phyloP scores from a whole-genome alignment of 2,797 vertebrate species.

The Vultur gryphus region DNA sequence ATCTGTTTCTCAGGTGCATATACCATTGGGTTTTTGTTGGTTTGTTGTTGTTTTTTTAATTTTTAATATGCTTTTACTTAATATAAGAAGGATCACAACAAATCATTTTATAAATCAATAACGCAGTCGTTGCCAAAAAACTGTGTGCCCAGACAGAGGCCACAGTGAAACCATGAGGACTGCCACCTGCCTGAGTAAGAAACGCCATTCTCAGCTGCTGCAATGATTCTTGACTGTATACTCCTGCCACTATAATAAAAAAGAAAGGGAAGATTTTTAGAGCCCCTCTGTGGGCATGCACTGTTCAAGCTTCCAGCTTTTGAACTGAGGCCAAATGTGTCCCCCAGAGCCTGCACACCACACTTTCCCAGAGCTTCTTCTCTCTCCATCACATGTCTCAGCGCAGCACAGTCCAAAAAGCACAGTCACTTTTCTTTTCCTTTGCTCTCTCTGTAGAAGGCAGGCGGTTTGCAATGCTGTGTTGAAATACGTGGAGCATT shows the following conservation, averaged over 20 bases:
- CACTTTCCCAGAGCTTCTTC: background rate
- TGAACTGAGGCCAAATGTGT: background rate
- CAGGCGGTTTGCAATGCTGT: background rate
- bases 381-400: background rate
- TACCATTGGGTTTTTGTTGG: background rate
- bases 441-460: background rate
- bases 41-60: background rate
- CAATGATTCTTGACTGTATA: background rate
- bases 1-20: background rate
- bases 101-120: background rate
- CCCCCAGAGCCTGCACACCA: accelerated
- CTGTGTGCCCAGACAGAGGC: background rate
- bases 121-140: background rate
- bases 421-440: background rate
- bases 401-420: background rate
- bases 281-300: background rate
- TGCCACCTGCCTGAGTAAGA: background rate
- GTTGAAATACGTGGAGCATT: background rate
- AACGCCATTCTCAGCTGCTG: background rate
- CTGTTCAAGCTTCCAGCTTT: background rate
- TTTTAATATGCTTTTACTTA: background rate
- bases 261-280: background rate
- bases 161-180: background rate
- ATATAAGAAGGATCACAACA: background rate
- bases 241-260: background rate